phyloP scores from a whole-genome alignment of 2,113 vertebrate species.

The Sakesphorus luctuosus region DNA sequence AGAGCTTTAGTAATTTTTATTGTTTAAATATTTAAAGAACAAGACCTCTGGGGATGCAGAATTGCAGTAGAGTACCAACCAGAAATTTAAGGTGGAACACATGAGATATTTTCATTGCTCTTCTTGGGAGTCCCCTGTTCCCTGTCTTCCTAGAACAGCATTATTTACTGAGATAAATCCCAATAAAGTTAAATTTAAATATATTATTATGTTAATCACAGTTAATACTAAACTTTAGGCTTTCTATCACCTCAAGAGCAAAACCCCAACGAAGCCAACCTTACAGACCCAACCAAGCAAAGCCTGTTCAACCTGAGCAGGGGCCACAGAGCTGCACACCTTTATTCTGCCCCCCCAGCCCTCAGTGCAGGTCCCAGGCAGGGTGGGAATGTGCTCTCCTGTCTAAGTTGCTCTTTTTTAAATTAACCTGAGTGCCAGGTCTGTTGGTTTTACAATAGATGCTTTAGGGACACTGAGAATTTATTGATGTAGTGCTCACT shows the following conservation, averaged over 20 bases:
- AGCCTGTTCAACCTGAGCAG: neutral
- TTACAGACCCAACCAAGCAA: neutral
- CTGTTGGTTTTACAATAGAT: neutral
- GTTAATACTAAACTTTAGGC: neutral
- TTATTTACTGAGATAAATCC: neutral
- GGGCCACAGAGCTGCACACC: neutral
- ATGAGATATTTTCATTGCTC: neutral
- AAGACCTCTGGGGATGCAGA: conserved; percentile 13
- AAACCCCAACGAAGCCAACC: neutral
- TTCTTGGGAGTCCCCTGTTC: neutral
- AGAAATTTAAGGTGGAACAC: conserved; percentile 57
- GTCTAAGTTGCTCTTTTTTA: neutral
- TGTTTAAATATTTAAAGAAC: conserved; percentile 68
- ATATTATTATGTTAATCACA: neutral
- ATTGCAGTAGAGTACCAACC: neutral
- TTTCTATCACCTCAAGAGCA: neutral
- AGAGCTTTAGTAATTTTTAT: conserved; percentile 61
- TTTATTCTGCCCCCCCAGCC: neutral
- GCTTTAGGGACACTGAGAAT: neutral
- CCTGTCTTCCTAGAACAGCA: neutral
- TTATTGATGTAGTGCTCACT: neutral
- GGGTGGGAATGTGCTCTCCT: neutral
- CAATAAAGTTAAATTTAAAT: neutral
- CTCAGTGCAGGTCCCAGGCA: neutral
- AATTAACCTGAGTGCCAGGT: neutral